A percentile compares a stretch with the other conserved stretches of the same genome.
Evolutionary conservation across 2,888 invertebrate species (phyloP).

Genomic region (Drosophila pseudotakahashii): DNA sequence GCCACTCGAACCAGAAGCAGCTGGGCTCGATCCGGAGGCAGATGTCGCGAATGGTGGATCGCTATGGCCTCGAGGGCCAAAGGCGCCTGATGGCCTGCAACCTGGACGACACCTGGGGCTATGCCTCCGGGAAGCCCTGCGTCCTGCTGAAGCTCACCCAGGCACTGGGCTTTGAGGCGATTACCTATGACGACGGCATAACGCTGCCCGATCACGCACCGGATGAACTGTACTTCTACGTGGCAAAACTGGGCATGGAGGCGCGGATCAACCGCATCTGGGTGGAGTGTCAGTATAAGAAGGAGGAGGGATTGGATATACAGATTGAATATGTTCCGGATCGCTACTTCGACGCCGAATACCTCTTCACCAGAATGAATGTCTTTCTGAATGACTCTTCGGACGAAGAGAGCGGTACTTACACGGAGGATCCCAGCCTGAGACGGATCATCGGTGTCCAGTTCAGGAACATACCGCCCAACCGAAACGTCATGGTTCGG

Average conservation of each 20-base stretch:
- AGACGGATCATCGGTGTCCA: slow-evolving; percentile 59
- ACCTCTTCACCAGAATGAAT: slow-evolving; percentile 25
- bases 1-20: background rate
- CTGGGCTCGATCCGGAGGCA: slow-evolving; percentile 5
- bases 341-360: slow-evolving; percentile 42
- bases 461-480: slow-evolving; percentile 49
- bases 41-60: background rate
- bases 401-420: slow-evolving; percentile 26
- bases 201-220: slow-evolving; percentile 50
- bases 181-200: slow-evolving; percentile 46
- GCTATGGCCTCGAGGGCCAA: background rate
- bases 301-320: background rate
- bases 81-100: slow-evolving; percentile 46
- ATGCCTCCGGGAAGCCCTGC: slow-evolving; percentile 48
- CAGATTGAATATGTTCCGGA: slow-evolving; percentile 50
- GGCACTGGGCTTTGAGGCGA: slow-evolving; percentile 42
- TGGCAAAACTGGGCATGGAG: slow-evolving; percentile 43
- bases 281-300: slow-evolving; percentile 35
- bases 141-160: slow-evolving; percentile 62
- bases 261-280: slow-evolving; percentile 57
- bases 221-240: slow-evolving; percentile 35
- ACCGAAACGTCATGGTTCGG: slow-evolving; percentile 10
- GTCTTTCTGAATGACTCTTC: slow-evolving; percentile 10
- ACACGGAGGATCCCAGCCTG: slow-evolving; percentile 33
- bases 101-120: slow-evolving; percentile 58